These are phyloP conservation scores for Cossypha dichroa DNA, from an alignment of 2,797 vertebrate genomes.

Conservation along the genomic window DNA sequence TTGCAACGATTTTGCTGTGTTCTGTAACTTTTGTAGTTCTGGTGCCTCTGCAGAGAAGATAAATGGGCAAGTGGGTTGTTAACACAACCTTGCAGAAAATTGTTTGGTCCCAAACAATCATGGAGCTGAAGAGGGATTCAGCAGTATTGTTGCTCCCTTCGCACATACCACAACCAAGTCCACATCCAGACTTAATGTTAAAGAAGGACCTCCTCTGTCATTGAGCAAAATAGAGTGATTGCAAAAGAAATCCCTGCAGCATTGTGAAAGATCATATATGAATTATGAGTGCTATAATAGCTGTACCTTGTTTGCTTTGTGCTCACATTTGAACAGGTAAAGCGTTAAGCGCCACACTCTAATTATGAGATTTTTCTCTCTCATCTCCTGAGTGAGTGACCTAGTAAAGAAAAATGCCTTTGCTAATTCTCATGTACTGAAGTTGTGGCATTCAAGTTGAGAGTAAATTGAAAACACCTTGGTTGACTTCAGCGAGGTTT, in stretches of 20 bases:
- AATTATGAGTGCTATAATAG: neutral
- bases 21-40: neutral
- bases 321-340: neutral
- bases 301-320: neutral
- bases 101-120: neutral
- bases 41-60: accelerated
- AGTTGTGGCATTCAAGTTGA: neutral
- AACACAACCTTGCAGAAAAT: neutral
- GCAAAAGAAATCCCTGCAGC: neutral
- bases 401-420: neutral
- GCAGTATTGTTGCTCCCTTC: neutral
- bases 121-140: neutral
- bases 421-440: neutral
- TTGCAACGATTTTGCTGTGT: neutral
- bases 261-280: neutral
- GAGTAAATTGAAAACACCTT: neutral
- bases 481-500: neutral
- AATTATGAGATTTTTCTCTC: neutral
- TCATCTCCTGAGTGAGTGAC: neutral
- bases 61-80: neutral
- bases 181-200: neutral
- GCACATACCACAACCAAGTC: neutral
- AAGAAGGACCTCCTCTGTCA: neutral
- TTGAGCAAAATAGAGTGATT: neutral
- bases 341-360: neutral